A percentile compares a stretch with the other conserved stretches of the same genome.
Evolutionary conservation across 92 coral and sea anemone species (phyloP).

Genomic region (Palythoa caribaeorum): DNA sequence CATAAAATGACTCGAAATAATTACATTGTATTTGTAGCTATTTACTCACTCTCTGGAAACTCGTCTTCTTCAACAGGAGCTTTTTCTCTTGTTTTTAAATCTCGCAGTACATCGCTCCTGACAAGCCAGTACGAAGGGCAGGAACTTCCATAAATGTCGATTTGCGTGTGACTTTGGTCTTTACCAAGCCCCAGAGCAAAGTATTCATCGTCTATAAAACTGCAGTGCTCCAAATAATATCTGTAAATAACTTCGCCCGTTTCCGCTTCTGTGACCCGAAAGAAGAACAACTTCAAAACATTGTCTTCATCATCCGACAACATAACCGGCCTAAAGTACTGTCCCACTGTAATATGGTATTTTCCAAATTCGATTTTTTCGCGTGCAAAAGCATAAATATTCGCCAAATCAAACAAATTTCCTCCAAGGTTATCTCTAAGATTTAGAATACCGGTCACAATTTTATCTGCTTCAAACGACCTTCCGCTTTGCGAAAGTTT

Average conservation of each 20-base stretch:
- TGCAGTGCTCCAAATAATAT: slow-evolving; percentile 79
- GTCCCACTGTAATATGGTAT: slow-evolving; percentile 74
- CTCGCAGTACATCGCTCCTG: slow-evolving; percentile 17
- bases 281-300: slow-evolving; percentile 79
- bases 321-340: slow-evolving; percentile 88
- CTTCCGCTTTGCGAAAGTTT: slow-evolving; percentile 54
- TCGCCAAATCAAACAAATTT: slow-evolving; percentile 66
- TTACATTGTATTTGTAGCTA: neutral
- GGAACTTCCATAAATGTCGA: slow-evolving; percentile 80
- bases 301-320: slow-evolving; percentile 80
- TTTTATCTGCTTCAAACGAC: slow-evolving; percentile 70
- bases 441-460: slow-evolving; percentile 65
- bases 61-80: neutral
- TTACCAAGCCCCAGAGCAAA: slow-evolving; percentile 80
- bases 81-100: slow-evolving; percentile 33
- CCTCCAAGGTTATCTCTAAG: slow-evolving; percentile 71
- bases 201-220: slow-evolving; percentile 80
- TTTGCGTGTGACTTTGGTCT: slow-evolving; percentile 64
- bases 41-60: neutral
- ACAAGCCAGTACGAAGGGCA: slow-evolving; percentile 88
- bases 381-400: slow-evolving; percentile 78
- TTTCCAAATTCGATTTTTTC: slow-evolving; percentile 72
- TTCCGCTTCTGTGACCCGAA: slow-evolving; percentile 76
- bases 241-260: slow-evolving; percentile 68
- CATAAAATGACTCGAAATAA: neutral